phyloP scores from a whole-genome alignment of 2,888 invertebrate genomes.

The Julus scanicus region DNA sequence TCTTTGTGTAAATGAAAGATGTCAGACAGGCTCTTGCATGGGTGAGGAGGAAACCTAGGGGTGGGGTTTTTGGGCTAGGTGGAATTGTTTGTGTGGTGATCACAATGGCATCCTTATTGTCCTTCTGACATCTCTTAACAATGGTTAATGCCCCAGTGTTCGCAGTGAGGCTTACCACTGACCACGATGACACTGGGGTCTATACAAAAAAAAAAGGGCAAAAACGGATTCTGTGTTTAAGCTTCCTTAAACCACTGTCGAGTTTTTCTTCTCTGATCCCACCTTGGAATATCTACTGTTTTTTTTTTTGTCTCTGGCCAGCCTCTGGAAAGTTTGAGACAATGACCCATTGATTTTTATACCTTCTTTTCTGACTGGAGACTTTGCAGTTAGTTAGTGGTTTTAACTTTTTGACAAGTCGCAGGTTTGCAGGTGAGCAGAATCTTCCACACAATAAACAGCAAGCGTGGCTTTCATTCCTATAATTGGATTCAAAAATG shows the following conservation, averaged over 20 bases:
- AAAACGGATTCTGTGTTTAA: not conserved
- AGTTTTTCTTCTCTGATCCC: not conserved
- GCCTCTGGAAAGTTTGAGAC: slow-evolving; percentile 51
- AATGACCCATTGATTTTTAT: slow-evolving; percentile 36
- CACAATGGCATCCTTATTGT: slow-evolving; percentile 45
- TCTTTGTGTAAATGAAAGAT: slow-evolving; percentile 41
- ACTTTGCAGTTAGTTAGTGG: not conserved
- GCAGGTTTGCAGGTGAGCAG: not conserved
- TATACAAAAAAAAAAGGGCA: not conserved
- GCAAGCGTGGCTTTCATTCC: not conserved
- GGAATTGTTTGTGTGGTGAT: slow-evolving; percentile 24
- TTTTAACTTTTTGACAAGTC: slow-evolving; percentile 22
- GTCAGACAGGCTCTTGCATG: slow-evolving; percentile 32
- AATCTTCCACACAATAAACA: not conserved
- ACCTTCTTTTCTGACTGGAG: not conserved
- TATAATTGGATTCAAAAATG: not conserved
- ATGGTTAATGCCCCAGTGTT: slow-evolving; percentile 48
- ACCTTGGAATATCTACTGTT: slow-evolving; percentile 16
- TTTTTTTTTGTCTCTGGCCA: slow-evolving; percentile 46
- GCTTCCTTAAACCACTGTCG: not conserved
- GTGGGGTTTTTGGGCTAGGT: slow-evolving; percentile 46
- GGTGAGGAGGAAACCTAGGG: not conserved
- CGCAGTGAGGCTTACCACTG: slow-evolving; percentile 50
- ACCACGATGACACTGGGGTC: slow-evolving; percentile 24
- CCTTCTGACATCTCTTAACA: slow-evolving; percentile 49